Conservation (phyloP, 2,888 invertebrate genomes). For the Pyrocoelia pectoralis region DNA sequence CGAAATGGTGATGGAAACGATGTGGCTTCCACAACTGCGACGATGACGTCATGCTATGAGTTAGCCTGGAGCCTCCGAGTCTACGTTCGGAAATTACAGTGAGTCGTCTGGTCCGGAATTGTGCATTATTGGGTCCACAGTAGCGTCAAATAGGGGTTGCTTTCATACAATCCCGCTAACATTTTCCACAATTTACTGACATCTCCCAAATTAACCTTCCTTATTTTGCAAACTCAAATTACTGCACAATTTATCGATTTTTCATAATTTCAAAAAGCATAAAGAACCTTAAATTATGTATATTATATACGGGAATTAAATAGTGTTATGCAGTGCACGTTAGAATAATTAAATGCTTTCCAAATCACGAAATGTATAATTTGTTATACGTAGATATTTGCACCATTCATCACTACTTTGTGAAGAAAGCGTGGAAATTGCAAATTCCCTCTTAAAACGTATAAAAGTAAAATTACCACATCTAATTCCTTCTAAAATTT, state of each 20-base stretch:
- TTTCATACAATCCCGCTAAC: conserved; percentile 10
- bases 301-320: neutral
- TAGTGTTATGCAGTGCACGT: neutral
- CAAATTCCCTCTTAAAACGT: conserved; percentile 13
- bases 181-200: neutral
- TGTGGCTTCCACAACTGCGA: conserved; percentile 35
- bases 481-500: neutral
- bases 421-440: conserved; percentile 26
- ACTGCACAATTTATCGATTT: neutral
- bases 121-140: conserved; percentile 30
- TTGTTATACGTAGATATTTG: conserved; percentile 11
- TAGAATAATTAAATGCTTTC: conserved; percentile 4
- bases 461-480: conserved; percentile 7
- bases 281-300: neutral
- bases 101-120: conserved; percentile 37
- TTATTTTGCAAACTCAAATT: neutral
- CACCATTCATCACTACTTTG: conserved; percentile 13
- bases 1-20: conserved; percentile 35
- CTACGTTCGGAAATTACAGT: conserved; percentile 37
- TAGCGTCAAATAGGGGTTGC: conserved; percentile 20
- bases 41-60: conserved; percentile 36
- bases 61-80: conserved; percentile 31
- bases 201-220: too few species aligned
- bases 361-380: neutral
- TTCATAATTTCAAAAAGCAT: neutral